A percentile compares a stretch with the other conserved stretches of the same genome.
phyloP scores from a whole-genome alignment of 2,113 vertebrate species.

The Sturnus vulgaris region DNA sequence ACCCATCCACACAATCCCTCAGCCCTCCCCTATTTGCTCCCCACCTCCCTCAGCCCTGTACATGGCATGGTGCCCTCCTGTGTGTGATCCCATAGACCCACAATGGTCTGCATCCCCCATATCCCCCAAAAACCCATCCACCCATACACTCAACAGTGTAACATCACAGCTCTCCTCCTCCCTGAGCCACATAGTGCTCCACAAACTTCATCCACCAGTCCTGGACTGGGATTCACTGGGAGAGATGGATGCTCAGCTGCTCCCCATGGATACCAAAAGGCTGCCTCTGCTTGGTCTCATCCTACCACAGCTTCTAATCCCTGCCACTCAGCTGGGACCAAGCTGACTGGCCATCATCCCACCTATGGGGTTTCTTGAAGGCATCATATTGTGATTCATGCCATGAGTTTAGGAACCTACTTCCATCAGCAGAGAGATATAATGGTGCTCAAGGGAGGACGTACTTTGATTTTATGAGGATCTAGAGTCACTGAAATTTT shows the following conservation, averaged over 20 bases:
- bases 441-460: not conserved
- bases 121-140: not conserved
- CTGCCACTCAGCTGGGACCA: not conserved
- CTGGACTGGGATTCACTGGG: not conserved
- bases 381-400: not conserved
- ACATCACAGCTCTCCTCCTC: not conserved
- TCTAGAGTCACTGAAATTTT: not conserved
- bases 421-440: not conserved
- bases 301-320: not conserved
- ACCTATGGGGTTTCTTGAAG: not conserved
- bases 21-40: not conserved
- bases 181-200: not conserved
- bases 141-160: not conserved
- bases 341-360: not conserved
- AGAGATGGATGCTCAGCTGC: not conserved
- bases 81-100: not conserved
- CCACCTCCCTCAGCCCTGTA: not conserved
- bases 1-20: not conserved
- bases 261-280: not conserved
- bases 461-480: not conserved
- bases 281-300: not conserved
- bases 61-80: accelerated
- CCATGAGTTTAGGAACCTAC: not conserved
- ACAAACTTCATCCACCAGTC: not conserved
- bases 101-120: not conserved